Conservation (phyloP, 1,140 invertebrate genomes). For the Dolichoris vasculosae region DNA sequence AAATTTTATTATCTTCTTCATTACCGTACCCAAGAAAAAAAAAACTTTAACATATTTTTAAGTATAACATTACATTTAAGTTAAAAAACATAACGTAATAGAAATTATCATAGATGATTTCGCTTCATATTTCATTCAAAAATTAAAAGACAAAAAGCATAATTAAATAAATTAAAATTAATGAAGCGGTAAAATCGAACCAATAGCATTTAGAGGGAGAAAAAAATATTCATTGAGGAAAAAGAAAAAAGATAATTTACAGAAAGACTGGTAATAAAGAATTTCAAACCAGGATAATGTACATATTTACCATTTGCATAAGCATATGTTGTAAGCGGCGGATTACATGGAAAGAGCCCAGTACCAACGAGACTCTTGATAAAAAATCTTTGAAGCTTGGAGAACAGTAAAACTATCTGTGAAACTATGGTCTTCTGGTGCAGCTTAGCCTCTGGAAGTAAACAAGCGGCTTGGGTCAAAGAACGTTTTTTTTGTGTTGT, state of each 20-base stretch:
- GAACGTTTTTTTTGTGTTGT: not conserved
- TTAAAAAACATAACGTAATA: too few species aligned
- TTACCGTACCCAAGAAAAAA: too few species aligned
- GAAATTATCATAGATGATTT: too few species aligned
- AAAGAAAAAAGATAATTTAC: slow-evolving; percentile 10
- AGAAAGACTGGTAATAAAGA: not conserved
- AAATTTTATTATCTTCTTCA: too few species aligned
- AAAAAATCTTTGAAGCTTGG: slow-evolving; percentile 68
- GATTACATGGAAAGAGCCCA: slow-evolving; percentile 70
- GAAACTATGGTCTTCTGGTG: slow-evolving; percentile 62
- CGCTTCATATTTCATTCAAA: too few species aligned
- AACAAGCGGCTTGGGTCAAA: slow-evolving; percentile 29
- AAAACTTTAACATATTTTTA: not conserved
- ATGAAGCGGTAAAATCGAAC: not conserved
- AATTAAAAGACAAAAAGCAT: too few species aligned
- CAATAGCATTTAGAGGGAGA: slow-evolving; percentile 7
- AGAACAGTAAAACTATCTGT: slow-evolving; percentile 70
- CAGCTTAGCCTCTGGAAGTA: slow-evolving; percentile 64
- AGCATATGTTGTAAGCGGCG: slow-evolving; percentile 67
- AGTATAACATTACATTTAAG: too few species aligned
- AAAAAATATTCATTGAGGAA: not conserved
- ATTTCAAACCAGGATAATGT: too few species aligned
- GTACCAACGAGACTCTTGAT: slow-evolving; percentile 64
- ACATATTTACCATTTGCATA: slow-evolving; percentile 69
- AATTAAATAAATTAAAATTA: too few species aligned